phyloP scores from a whole-genome alignment of 2,888 invertebrate genomes.

The Sthenelais limicola region DNA sequence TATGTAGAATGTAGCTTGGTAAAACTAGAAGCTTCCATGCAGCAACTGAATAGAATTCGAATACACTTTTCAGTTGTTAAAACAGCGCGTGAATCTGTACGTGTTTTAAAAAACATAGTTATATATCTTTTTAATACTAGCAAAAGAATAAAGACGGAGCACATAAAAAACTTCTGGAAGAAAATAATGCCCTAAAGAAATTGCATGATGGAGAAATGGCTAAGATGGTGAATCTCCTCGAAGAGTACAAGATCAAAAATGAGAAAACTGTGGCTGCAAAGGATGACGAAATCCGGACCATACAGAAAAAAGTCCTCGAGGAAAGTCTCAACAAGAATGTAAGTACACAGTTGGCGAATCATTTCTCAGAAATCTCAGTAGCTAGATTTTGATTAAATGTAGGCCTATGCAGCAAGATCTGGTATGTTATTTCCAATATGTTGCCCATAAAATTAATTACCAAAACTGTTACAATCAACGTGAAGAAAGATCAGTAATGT shows the following conservation, averaged over 20 bases:
- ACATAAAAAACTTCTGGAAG: conserved; percentile 7
- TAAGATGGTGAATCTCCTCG: conserved; percentile 64
- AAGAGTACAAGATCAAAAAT: conserved; percentile 62
- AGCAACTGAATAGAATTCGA: neutral
- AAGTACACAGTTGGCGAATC: too few species aligned
- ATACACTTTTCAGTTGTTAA: neutral
- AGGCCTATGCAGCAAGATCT: too few species aligned
- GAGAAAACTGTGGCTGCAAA: conserved; percentile 58
- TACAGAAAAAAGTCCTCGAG: conserved; percentile 48
- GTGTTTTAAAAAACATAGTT: too few species aligned
- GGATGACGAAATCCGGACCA: conserved; percentile 54
- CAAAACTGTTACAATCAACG: too few species aligned
- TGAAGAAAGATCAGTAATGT: too few species aligned
- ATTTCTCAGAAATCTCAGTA: too few species aligned
- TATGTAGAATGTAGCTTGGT: neutral
- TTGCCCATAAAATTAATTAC: too few species aligned
- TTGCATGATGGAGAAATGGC: conserved; percentile 52
- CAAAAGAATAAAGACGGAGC: neutral
- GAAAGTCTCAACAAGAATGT: too few species aligned
- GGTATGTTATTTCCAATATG: too few species aligned
- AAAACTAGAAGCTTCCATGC: neutral
- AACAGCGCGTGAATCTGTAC: too few species aligned
- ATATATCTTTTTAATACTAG: neutral
- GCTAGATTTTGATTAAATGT: too few species aligned
- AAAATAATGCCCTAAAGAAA: conserved; percentile 22